These are phyloP conservation scores for Helicolenus hilgendorfi DNA, from an alignment of 2,797 vertebrate genomes.

Conservation along the genomic window DNA sequence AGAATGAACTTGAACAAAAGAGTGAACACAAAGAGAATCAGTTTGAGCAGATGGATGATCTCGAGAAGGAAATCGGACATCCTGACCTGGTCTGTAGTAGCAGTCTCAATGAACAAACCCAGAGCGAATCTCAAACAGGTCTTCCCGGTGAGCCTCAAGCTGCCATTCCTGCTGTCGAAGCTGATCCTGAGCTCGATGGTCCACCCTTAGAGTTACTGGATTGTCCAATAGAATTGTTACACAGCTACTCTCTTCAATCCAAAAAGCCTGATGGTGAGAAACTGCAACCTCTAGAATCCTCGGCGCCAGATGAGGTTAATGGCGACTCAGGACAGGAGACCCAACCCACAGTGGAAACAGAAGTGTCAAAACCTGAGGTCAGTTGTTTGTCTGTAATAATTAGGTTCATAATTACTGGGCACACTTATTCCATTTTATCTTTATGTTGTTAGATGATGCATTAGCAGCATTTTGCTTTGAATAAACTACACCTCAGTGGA, in stretches of 20 bases:
- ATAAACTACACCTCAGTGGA: not conserved
- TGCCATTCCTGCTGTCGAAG: slow-evolving; percentile 38
- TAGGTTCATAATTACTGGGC: not conserved
- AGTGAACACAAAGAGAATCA: not conserved
- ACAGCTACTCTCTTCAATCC: slow-evolving; percentile 76
- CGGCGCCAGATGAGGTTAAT: slow-evolving; percentile 31
- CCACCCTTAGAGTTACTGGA: slow-evolving; percentile 55
- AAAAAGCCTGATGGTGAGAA: slow-evolving; percentile 52
- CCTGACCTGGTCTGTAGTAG: not conserved
- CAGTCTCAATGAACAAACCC: not conserved
- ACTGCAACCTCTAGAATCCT: slow-evolving; percentile 13
- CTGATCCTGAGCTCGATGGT: slow-evolving; percentile 71
- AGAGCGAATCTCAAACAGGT: slow-evolving; percentile 6
- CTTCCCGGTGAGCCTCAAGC: not conserved
- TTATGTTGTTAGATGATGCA: not conserved
- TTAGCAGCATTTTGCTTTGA: not conserved
- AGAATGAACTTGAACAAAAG: slow-evolving; percentile 21
- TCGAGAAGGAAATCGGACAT: slow-evolving; percentile 28
- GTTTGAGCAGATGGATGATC: slow-evolving; percentile 3
- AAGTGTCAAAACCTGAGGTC: slow-evolving; percentile 55
- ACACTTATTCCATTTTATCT: not conserved
- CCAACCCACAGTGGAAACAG: not conserved
- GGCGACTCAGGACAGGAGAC: slow-evolving; percentile 25
- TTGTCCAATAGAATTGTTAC: slow-evolving; percentile 73
- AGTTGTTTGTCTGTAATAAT: slow-evolving; percentile 26